Percentiles rank a stretch among this genome's conserved stretches.
Evolutionary conservation across 2,113 vertebrate species (phyloP).

Genomic region (Narcine bancroftii): DNA sequence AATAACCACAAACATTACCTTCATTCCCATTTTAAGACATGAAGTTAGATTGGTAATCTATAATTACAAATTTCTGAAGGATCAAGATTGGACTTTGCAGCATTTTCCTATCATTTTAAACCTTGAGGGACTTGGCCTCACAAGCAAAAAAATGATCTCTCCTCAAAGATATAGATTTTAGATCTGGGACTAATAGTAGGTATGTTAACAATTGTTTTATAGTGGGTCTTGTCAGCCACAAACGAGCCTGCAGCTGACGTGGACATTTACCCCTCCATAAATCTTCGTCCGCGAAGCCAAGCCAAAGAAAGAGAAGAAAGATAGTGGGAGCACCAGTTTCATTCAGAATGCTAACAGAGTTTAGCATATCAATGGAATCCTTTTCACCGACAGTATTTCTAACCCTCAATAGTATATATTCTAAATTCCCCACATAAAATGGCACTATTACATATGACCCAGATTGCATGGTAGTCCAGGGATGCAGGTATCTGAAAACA

Average conservation of each 20-base stretch:
- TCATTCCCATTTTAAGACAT: background rate
- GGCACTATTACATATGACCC: background rate
- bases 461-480: background rate
- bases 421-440: background rate
- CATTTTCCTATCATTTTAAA: background rate
- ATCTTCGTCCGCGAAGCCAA: too few relatives aligned
- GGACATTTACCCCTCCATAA: too few relatives aligned
- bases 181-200: background rate
- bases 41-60: background rate
- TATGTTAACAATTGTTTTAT: background rate
- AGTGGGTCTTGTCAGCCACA: too few relatives aligned
- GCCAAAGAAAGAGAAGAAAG: too few relatives aligned
- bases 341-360: too few relatives aligned
- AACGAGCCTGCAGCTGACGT: too few relatives aligned
- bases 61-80: background rate
- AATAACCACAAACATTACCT: background rate
- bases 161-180: background rate
- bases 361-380: background rate
- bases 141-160: background rate
- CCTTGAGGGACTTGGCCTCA: background rate
- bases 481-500: background rate
- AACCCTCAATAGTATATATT: background rate
- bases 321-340: too few relatives aligned
- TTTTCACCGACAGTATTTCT: background rate
- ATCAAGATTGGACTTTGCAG: background rate